phyloP scores from a whole-genome alignment of 2,797 vertebrate genomes.

The Anas flavirostris region DNA sequence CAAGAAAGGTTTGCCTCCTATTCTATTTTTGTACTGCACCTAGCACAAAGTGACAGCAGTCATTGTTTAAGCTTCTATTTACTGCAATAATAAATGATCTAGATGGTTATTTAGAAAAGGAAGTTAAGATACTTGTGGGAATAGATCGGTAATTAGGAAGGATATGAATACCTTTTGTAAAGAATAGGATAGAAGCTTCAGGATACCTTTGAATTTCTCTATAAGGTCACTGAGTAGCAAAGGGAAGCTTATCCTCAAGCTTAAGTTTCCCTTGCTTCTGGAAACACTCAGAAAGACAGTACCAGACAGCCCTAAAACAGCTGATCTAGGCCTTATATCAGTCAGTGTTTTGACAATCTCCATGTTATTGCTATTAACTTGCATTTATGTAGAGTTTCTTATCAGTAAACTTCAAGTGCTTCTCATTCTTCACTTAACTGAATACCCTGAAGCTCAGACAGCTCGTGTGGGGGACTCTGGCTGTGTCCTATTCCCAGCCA shows the following conservation, averaged over 20 bases:
- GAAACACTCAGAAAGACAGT: background rate
- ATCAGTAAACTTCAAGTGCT: background rate
- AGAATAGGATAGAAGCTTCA: constrained; percentile 37
- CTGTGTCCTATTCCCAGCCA: background rate
- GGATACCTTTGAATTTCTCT: background rate
- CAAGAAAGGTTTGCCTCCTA: background rate
- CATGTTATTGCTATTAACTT: background rate
- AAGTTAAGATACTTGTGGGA: constrained; percentile 41
- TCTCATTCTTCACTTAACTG: background rate
- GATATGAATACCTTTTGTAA: constrained; percentile 21
- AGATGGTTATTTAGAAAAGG: constrained; percentile 46
- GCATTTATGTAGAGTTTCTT: background rate
- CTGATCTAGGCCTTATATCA: background rate
- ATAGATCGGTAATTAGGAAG: constrained; percentile 57
- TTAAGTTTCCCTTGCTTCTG: background rate
- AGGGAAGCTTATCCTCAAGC: background rate
- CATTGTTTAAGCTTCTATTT: constrained; percentile 39
- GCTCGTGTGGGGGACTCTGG: background rate
- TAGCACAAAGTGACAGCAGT: background rate
- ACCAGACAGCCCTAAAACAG: background rate
- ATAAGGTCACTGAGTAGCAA: background rate
- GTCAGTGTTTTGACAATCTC: background rate
- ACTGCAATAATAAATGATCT: background rate
- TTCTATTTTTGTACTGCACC: constrained; percentile 20
- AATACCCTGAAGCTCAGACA: background rate